Percentiles rank a stretch among this genome's conserved stretches.
phyloP scores from a whole-genome alignment of 2,797 vertebrate species.

The Chromobotia macracanthus region DNA sequence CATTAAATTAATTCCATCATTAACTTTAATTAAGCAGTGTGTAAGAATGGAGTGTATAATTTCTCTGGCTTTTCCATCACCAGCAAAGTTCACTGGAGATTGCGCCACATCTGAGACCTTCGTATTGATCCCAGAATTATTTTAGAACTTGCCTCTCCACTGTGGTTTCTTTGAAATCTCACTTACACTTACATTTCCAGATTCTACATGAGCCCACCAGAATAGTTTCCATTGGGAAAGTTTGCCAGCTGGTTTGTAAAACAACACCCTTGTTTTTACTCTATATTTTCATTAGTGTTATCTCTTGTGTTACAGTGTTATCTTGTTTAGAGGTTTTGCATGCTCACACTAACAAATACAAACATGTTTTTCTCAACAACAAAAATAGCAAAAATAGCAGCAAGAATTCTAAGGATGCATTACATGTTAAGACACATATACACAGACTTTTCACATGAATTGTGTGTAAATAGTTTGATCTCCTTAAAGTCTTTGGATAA shows the following conservation, averaged over 20 bases:
- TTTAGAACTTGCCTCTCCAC: slow-evolving; percentile 63
- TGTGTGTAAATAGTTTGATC: neutral
- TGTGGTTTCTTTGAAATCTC: slow-evolving; percentile 65
- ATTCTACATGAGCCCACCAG: slow-evolving; percentile 29
- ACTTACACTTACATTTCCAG: slow-evolving; percentile 44
- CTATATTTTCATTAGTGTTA: slow-evolving; percentile 18
- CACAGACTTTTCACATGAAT: neutral
- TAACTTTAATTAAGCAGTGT: too few species aligned
- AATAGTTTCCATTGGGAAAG: slow-evolving; percentile 37
- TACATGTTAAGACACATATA: neutral
- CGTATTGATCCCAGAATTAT: slow-evolving; percentile 70
- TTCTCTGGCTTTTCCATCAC: slow-evolving; percentile 35
- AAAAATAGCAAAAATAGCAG: neutral
- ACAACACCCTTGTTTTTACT: neutral
- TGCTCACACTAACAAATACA: neutral
- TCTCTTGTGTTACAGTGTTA: slow-evolving; percentile 18
- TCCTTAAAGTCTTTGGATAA: neutral
- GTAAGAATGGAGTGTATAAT: too few species aligned
- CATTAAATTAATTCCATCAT: neutral
- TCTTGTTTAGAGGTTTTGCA: neutral
- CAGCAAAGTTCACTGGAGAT: slow-evolving; percentile 55
- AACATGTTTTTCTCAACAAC: neutral
- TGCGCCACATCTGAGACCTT: slow-evolving; percentile 68
- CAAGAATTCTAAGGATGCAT: neutral
- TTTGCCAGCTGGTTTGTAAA: slow-evolving; percentile 34